A percentile compares a stretch with the other conserved stretches of the same genome.
Evolutionary conservation across 2,888 invertebrate species (phyloP).

Genomic region (Parnassius glacialis): DNA sequence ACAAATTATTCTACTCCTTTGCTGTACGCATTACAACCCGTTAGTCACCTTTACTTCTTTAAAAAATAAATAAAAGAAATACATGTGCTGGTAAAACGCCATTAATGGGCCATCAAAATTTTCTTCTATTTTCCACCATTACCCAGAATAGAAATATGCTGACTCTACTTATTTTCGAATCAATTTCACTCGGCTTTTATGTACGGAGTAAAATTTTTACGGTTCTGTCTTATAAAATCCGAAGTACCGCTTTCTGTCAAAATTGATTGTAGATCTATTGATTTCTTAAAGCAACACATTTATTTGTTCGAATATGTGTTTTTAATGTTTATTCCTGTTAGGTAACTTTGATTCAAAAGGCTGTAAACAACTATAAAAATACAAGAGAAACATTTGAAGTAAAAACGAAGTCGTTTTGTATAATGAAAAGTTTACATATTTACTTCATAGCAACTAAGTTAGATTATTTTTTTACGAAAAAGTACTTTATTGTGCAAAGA

Average conservation of each 20-base stretch:
- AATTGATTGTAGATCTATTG: conserved; percentile 9
- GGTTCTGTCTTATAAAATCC: conserved; percentile 32
- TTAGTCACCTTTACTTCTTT: no score
- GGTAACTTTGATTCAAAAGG: conserved; percentile 8
- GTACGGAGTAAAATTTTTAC: conserved; percentile 48
- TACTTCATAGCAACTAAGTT: no score
- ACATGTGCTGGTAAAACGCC: no score
- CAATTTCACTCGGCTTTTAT: conserved; percentile 44
- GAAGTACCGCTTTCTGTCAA: background rate
- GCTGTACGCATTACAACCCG: no score
- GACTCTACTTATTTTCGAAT: conserved; percentile 35
- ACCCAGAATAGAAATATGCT: conserved; percentile 26
- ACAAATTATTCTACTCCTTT: no score
- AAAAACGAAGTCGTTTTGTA: background rate
- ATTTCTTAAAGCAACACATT: conserved; percentile 1
- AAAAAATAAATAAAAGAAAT: no score
- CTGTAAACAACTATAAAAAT: conserved; percentile 13
- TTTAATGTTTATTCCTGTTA: background rate
- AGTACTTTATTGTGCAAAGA: no score
- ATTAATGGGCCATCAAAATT: no score
- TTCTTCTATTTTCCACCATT: background rate
- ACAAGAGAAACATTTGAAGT: background rate
- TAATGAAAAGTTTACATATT: no score
- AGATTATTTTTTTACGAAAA: no score
- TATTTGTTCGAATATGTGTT: conserved; percentile 3